These are phyloP conservation scores for Shinisaurus crocodilurus DNA, from an alignment of 2,113 vertebrate species.

Conservation along the genomic window DNA sequence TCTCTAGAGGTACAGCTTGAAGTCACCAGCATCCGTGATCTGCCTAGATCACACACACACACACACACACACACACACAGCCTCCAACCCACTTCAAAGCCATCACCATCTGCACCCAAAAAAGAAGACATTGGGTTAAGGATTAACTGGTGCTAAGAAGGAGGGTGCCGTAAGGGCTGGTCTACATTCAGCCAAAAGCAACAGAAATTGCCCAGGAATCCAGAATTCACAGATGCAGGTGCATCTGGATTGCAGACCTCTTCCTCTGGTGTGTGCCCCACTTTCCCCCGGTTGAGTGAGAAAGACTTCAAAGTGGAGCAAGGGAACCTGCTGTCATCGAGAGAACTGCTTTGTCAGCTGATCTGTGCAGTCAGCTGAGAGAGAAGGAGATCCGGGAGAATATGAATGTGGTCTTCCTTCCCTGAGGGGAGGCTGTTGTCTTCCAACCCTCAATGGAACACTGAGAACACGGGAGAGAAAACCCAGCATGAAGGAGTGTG, in stretches of 20 bases:
- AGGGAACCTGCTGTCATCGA: neutral
- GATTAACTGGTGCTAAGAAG: conserved; percentile 60
- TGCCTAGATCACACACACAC: neutral
- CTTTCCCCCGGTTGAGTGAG: conserved; percentile 8
- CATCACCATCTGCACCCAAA: conserved; percentile 55
- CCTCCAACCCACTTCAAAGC: neutral
- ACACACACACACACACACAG: too few species aligned
- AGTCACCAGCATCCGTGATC: too few species aligned
- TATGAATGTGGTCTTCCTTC: neutral
- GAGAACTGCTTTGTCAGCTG: neutral
- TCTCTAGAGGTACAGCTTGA: neutral
- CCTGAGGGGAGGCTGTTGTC: neutral
- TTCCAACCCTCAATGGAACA: neutral
- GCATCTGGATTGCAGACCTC: conserved; percentile 1
- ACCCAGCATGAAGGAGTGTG: neutral
- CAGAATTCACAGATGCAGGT: conserved; percentile 24
- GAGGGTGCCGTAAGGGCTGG: conserved; percentile 49
- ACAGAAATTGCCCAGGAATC: conserved; percentile 28
- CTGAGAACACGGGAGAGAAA: neutral
- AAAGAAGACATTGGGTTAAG: conserved; percentile 66
- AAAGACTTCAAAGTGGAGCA: conserved; percentile 17
- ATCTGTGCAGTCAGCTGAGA: neutral
- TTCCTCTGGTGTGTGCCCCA: rapidly evolving
- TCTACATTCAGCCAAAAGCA: conserved; percentile 36
- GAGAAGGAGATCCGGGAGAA: neutral